Evolutionary conservation across 2,888 invertebrate genomes (phyloP).

Genomic region (Augiades crinisus): DNA sequence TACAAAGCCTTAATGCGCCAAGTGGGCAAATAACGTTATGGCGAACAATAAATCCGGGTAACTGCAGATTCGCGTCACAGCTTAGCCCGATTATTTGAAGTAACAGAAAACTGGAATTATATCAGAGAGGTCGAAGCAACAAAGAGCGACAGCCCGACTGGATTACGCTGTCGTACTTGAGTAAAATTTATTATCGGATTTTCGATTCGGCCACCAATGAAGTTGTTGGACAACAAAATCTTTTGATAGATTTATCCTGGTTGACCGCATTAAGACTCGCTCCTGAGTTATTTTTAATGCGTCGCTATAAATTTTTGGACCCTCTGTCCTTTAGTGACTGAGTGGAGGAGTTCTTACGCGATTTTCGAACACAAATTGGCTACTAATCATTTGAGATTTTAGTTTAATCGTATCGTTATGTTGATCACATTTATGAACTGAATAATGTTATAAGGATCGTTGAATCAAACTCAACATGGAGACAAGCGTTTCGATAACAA

Average conservation of each 20-base stretch:
- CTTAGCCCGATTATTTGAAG: slow-evolving; percentile 68
- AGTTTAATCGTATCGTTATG: not conserved
- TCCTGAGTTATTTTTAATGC: slow-evolving; percentile 74
- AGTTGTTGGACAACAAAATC: slow-evolving; percentile 81
- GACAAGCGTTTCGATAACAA: too few relatives aligned
- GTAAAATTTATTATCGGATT: slow-evolving; percentile 81
- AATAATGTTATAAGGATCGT: not conserved
- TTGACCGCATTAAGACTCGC: slow-evolving; percentile 75
- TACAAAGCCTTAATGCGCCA: slow-evolving; percentile 28
- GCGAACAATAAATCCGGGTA: slow-evolving; percentile 50
- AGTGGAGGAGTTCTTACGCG: slow-evolving; percentile 49
- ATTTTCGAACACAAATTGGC: slow-evolving; percentile 35
- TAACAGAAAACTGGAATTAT: slow-evolving; percentile 76
- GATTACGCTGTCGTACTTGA: slow-evolving; percentile 80
- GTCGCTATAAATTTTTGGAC: slow-evolving; percentile 69
- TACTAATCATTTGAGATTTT: slow-evolving; percentile 13
- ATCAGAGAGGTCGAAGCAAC: slow-evolving; percentile 73
- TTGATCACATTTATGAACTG: slow-evolving; percentile 6
- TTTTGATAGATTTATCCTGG: slow-evolving; percentile 81
- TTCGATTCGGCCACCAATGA: slow-evolving; percentile 81
- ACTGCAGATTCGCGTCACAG: slow-evolving; percentile 57
- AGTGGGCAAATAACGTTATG: slow-evolving; percentile 33
- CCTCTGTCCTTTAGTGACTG: slow-evolving; percentile 39
- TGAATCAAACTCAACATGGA: too few relatives aligned
- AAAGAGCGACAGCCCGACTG: slow-evolving; percentile 76